Conservation (phyloP, 2,797 vertebrate genomes). For the Coregonus suidteri region DNA sequence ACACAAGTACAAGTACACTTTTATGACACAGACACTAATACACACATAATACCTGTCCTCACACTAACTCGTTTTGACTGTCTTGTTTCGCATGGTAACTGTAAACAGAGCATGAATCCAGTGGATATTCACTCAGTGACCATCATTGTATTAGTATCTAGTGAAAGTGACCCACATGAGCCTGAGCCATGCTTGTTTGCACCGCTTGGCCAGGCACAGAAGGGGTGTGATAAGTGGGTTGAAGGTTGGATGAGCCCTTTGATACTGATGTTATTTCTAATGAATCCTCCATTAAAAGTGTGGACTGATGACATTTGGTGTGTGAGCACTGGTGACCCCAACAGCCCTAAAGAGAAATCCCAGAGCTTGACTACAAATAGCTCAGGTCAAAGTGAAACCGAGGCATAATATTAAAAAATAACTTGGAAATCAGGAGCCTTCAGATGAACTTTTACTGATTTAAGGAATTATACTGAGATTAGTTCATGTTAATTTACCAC, state of each 20-base stretch:
- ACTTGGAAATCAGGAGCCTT: background rate
- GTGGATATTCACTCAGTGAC: slow-evolving; percentile 48
- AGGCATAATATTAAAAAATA: no score
- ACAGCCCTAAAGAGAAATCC: background rate
- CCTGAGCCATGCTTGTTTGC: slow-evolving; percentile 57
- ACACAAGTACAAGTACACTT: background rate
- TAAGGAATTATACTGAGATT: background rate
- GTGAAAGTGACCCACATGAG: background rate
- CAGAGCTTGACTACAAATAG: background rate
- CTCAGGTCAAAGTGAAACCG: no score
- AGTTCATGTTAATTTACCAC: background rate
- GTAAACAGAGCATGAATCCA: background rate
- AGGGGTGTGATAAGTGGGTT: slow-evolving; percentile 59
- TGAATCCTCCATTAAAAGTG: slow-evolving; percentile 56
- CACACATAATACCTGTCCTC: background rate
- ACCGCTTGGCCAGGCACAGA: slow-evolving; percentile 53
- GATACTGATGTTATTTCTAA: slow-evolving; percentile 63
- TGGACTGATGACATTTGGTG: no score
- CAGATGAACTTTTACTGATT: background rate
- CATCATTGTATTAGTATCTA: slow-evolving; percentile 27
- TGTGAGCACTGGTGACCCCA: background rate
- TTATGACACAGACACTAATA: background rate
- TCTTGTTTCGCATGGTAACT: background rate
- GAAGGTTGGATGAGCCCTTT: slow-evolving; percentile 57
- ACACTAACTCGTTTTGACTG: background rate